Conservation (phyloP, 2,113 vertebrate genomes). For the Psilopsiagon aymara region DNA sequence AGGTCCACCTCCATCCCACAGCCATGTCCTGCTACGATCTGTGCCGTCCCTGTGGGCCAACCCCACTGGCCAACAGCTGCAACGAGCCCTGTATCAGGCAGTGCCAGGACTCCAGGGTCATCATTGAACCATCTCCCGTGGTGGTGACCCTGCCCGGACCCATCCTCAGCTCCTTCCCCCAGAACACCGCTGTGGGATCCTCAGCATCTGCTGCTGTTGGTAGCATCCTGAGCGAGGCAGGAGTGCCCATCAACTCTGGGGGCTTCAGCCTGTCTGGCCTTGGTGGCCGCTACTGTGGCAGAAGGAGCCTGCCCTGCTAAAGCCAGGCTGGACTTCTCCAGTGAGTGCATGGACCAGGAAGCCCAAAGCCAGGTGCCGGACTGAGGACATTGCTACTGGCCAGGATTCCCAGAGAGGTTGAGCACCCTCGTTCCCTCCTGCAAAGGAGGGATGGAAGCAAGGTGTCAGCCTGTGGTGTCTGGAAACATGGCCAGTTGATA, state of each 20-base stretch:
- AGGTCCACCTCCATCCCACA: not conserved
- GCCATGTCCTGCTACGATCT: not conserved
- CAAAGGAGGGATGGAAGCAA: too few relatives aligned
- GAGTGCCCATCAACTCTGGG: not conserved
- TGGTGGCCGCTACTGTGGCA: not conserved
- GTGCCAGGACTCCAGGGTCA: too few relatives aligned
- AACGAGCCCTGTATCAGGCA: not conserved
- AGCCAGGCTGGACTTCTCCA: not conserved
- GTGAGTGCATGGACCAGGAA: not conserved
- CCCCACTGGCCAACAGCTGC: not conserved
- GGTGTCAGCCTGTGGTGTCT: not conserved
- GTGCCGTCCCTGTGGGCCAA: not conserved
- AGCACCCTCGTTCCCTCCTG: rapidly evolving
- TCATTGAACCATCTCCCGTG: not conserved
- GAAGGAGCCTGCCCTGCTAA: not conserved
- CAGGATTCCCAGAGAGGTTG: not conserved
- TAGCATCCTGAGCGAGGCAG: not conserved
- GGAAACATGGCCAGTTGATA: not conserved
- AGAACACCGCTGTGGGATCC: not conserved
- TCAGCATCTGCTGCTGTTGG: not conserved
- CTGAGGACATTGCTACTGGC: not conserved
- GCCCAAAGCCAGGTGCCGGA: not conserved
- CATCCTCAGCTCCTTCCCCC: conserved; percentile 38
- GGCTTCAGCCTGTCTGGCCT: not conserved
- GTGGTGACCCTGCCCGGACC: conserved; percentile 14